Percentiles rank a stretch among this genome's conserved stretches.
Conservation (phyloP, 2,113 vertebrate species). For the Pollimyrus isidori region DNA sequence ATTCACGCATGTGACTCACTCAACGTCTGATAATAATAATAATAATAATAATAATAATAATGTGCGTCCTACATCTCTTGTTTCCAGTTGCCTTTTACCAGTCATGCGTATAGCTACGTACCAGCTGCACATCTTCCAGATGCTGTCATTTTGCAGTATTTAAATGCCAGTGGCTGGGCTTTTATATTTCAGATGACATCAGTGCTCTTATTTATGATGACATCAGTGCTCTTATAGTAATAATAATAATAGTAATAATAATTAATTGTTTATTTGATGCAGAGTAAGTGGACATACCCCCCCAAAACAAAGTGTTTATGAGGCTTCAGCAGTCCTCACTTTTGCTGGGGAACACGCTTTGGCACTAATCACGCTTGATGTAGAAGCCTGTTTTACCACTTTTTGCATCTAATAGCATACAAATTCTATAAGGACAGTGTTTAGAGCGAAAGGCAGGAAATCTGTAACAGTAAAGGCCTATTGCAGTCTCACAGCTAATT, state of each 20-base stretch:
- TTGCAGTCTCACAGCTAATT: not conserved
- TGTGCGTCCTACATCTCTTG: not conserved
- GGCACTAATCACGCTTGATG: not conserved
- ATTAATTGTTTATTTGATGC: not conserved
- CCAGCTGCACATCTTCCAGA: not conserved
- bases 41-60: not conserved
- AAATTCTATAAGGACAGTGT: not conserved
- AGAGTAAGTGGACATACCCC: not conserved
- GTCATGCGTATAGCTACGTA: not conserved
- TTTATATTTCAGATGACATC: not conserved
- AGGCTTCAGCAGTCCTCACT: not conserved
- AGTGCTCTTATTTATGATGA: not conserved
- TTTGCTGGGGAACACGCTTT: not conserved
- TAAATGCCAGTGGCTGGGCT: not conserved
- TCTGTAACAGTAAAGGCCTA: not conserved
- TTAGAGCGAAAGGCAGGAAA: not conserved
- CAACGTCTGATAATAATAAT: not conserved
- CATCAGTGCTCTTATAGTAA: not conserved
- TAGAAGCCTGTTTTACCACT: not conserved
- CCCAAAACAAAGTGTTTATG: not conserved
- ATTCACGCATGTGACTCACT: constrained; percentile 1
- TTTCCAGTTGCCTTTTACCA: not conserved
- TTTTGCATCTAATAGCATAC: not conserved
- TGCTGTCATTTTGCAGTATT: not conserved
- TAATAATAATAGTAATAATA: not conserved